phyloP scores from a whole-genome alignment of 2,113 vertebrate genomes.

The Lonchura striata region DNA sequence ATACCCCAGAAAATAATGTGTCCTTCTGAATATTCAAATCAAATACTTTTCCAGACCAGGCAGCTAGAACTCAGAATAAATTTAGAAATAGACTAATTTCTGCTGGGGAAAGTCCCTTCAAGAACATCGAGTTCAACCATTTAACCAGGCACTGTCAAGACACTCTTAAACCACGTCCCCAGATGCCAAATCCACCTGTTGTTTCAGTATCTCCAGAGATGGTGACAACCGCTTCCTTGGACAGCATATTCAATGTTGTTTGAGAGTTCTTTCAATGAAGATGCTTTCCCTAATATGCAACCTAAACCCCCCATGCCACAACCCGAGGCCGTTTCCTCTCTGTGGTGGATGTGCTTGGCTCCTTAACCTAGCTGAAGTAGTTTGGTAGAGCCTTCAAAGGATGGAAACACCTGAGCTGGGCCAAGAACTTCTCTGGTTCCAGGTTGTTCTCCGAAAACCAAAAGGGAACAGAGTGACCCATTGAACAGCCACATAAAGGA shows the following conservation, averaged over 20 bases:
- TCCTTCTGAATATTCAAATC: background rate
- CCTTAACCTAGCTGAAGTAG: background rate
- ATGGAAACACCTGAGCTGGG: background rate
- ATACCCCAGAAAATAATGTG: background rate
- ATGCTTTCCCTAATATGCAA: background rate
- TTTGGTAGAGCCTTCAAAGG: background rate
- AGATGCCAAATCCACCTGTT: background rate
- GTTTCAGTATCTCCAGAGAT: background rate
- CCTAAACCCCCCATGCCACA: background rate
- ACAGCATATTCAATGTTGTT: background rate
- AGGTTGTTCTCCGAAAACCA: background rate
- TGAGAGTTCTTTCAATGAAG: background rate
- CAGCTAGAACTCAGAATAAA: background rate
- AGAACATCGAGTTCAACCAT: rapidly evolving
- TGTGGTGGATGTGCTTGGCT: background rate
- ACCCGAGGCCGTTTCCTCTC: background rate
- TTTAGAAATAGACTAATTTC: background rate
- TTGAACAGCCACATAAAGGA: background rate
- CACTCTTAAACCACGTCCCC: background rate
- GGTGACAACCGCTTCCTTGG: background rate
- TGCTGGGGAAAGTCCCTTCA: background rate
- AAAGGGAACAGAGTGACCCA: background rate
- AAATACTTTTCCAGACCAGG: background rate
- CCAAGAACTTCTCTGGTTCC: background rate
- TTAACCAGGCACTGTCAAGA: background rate